phyloP scores from a whole-genome alignment of 1,140 invertebrate genomes.

The Copidosoma floridanum region DNA sequence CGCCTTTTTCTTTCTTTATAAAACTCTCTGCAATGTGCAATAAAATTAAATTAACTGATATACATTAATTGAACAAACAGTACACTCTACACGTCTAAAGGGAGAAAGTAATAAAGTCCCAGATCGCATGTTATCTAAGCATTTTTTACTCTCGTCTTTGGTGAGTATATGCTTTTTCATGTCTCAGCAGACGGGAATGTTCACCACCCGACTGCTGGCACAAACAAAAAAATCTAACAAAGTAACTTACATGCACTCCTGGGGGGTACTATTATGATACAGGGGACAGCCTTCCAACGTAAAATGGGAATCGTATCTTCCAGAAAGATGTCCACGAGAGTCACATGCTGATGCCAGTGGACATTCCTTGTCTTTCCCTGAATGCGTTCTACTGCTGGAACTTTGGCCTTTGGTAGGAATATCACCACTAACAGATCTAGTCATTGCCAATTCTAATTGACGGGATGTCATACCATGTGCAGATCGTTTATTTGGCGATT shows the following conservation, averaged over 20 bases:
- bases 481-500: constrained; percentile 65
- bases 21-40: constrained; percentile 51
- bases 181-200: too few species aligned
- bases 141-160: too few species aligned
- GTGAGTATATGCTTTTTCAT: too few species aligned
- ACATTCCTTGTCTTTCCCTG: constrained; percentile 72
- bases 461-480: constrained; percentile 41
- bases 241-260: constrained; percentile 81
- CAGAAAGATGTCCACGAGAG: constrained; percentile 86
- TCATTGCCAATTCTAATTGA: constrained; percentile 32
- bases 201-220: background rate
- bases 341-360: constrained; percentile 81
- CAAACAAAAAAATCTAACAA: constrained; percentile 36
- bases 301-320: constrained; percentile 78
- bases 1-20: constrained; percentile 59
- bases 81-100: too few species aligned
- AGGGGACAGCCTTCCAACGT: constrained; percentile 84
- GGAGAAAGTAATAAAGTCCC: too few species aligned
- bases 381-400: constrained; percentile 45
- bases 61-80: too few species aligned
- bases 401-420: constrained; percentile 40
- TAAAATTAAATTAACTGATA: too few species aligned
- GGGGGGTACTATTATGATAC: constrained; percentile 84
- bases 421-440: constrained; percentile 39
- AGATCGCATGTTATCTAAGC: too few species aligned